These are phyloP conservation scores for Andrena trimmerana DNA, from an alignment of 2,888 invertebrate genomes.

Conservation along the genomic window DNA sequence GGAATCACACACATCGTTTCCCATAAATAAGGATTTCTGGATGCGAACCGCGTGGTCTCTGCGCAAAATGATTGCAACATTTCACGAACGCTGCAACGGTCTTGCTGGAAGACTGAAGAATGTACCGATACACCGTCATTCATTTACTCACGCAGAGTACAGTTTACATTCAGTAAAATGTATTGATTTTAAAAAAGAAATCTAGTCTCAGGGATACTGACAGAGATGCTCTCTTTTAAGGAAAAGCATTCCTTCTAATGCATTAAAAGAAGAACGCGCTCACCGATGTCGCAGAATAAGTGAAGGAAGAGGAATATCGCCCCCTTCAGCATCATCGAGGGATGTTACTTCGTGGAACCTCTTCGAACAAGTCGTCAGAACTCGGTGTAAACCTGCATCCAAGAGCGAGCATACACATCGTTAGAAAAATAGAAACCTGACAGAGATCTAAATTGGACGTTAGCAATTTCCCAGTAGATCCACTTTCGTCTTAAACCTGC, in stretches of 20 bases:
- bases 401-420: not conserved
- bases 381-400: slow-evolving; percentile 20
- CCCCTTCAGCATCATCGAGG: slow-evolving; percentile 74
- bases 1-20: slow-evolving; percentile 27
- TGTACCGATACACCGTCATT: no score
- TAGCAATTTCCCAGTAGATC: no score
- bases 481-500: no score
- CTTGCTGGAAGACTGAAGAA: no score
- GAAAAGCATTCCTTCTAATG: not conserved
- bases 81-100: no score
- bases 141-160: no score
- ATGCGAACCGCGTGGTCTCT: not conserved
- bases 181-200: no score
- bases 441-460: no score
- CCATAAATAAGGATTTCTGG: not conserved
- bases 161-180: no score
- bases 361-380: slow-evolving; percentile 19
- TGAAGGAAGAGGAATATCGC: slow-evolving; percentile 69
- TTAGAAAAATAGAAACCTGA: not conserved
- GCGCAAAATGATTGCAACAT: not conserved
- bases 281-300: slow-evolving; percentile 73
- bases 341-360: slow-evolving; percentile 2
- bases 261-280: slow-evolving; percentile 46
- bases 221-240: not conserved
- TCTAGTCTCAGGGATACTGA: no score